Conservation (phyloP, 2,797 vertebrate genomes). For the Aphelocoma californica region DNA sequence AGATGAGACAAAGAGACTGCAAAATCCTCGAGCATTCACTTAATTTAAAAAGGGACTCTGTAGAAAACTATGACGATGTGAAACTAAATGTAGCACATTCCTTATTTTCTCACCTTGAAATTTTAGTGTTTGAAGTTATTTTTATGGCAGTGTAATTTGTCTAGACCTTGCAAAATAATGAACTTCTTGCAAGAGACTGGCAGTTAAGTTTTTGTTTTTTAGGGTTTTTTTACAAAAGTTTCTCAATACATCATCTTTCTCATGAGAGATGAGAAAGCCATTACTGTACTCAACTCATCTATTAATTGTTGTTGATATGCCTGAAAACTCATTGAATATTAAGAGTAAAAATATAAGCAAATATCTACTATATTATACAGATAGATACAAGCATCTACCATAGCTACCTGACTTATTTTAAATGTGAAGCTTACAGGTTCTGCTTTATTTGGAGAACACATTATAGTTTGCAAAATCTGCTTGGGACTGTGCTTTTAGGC, state of each 20-base stretch:
- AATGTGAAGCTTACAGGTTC: background rate
- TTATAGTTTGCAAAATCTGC: background rate
- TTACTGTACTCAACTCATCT: background rate
- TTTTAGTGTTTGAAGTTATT: background rate
- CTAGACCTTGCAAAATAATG: background rate
- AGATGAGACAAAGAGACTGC: background rate
- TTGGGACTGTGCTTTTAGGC: background rate
- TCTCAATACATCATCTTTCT: background rate
- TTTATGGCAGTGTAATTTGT: background rate
- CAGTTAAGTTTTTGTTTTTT: background rate
- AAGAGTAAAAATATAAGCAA: background rate
- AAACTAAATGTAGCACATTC: background rate
- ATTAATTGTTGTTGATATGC: background rate
- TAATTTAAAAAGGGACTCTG: background rate
- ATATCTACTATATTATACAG: background rate
- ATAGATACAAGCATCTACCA: too few species aligned
- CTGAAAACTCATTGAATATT: background rate
- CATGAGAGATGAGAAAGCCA: background rate
- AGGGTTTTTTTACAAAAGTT: background rate
- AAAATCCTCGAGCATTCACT: background rate
- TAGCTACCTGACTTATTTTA: background rate
- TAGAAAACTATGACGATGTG: background rate
- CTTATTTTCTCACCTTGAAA: background rate
- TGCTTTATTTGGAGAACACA: background rate
- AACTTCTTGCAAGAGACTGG: background rate